Conservation (phyloP, 2,888 invertebrate species). For the Brachyptera putata region DNA sequence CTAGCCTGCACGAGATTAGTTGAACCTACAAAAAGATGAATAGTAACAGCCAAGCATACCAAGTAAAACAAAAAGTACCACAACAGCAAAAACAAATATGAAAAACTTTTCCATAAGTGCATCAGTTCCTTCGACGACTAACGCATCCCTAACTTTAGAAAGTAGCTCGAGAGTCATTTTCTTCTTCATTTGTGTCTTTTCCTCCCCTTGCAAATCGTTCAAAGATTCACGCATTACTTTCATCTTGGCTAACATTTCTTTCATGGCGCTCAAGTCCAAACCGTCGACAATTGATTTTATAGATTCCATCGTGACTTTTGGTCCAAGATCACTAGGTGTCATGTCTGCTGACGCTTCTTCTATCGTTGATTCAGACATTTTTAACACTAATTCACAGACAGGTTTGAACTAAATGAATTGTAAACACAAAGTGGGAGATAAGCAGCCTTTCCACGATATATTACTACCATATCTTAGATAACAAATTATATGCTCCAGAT, state of each 20-base stretch:
- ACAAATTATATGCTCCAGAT: too few relatives aligned
- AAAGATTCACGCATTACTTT: slow-evolving; percentile 35
- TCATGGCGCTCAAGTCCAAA: not conserved
- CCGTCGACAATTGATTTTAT: slow-evolving; percentile 17
- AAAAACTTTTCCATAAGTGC: not conserved
- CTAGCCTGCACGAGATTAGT: too few relatives aligned
- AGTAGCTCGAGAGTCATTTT: not conserved
- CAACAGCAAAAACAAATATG: not conserved
- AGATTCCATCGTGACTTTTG: not conserved
- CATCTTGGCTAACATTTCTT: slow-evolving; percentile 34
- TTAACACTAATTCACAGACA: too few relatives aligned
- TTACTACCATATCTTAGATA: too few relatives aligned
- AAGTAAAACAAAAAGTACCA: not conserved
- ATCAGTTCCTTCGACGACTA: not conserved
- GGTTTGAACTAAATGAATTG: too few relatives aligned
- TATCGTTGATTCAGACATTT: too few relatives aligned
- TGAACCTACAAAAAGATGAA: too few relatives aligned
- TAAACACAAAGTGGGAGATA: too few relatives aligned
- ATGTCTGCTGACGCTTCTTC: too few relatives aligned
- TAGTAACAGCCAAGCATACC: not conserved
- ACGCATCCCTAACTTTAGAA: not conserved
- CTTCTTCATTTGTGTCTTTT: not conserved
- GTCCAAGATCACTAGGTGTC: not conserved
- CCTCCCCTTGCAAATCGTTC: slow-evolving; percentile 15
- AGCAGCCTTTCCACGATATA: too few relatives aligned